Percentiles rank a stretch among this genome's conserved stretches.
phyloP scores from a whole-genome alignment of 2,797 vertebrate genomes.

The Tapirus indicus region DNA sequence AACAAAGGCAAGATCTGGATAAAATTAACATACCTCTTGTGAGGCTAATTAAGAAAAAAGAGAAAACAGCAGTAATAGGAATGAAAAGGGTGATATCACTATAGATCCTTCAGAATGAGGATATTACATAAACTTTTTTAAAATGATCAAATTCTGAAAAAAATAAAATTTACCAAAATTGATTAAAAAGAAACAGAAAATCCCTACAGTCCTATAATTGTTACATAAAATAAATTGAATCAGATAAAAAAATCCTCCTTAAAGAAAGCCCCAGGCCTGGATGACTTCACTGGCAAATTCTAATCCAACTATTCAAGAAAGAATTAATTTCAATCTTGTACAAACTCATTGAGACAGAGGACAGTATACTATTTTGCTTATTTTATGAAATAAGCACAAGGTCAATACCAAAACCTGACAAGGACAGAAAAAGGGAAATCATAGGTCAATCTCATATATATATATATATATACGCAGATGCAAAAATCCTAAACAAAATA shows the following conservation, averaged over 20 bases:
- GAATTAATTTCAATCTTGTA: slow-evolving; percentile 6
- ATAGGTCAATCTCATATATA: background rate
- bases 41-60: background rate
- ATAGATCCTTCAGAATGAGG: background rate
- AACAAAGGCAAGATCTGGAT: background rate
- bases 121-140: background rate
- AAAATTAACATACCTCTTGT: background rate
- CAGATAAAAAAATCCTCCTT: background rate
- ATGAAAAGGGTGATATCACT: background rate
- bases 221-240: background rate
- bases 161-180: slow-evolving; percentile 21
- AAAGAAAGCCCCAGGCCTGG: background rate
- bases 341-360: background rate
- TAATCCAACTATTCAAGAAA: background rate
- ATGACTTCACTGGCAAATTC: slow-evolving; percentile 9
- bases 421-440: background rate
- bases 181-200: background rate
- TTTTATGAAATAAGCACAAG: background rate
- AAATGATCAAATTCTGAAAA: background rate
- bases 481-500: background rate
- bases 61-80: background rate
- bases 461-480: background rate
- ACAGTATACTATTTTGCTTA: background rate
- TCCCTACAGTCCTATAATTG: background rate
- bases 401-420: background rate